Evolutionary conservation across 2,113 vertebrate genomes (phyloP).

Genomic region (Gobius niger): DNA sequence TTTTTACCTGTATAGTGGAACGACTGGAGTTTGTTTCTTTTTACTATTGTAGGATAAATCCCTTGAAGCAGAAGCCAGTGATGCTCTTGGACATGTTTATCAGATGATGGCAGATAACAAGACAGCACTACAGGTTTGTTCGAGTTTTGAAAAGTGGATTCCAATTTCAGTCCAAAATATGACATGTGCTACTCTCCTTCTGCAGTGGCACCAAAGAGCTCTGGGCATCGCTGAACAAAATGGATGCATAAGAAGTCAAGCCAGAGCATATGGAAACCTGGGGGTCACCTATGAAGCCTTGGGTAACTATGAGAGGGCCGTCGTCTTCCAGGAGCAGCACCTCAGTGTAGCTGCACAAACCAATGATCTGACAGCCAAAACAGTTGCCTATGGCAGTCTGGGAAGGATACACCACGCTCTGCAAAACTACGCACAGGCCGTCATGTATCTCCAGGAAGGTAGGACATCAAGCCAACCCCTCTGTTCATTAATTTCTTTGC

Average conservation of each 20-base stretch:
- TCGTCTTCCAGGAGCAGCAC: constrained; percentile 96
- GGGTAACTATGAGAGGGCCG: constrained; percentile 89
- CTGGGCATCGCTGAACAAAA: constrained; percentile 90
- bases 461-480: neutral
- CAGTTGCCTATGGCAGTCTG: constrained; percentile 89
- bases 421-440: constrained; percentile 94
- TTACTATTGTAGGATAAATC: constrained; percentile 81
- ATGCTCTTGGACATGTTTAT: constrained; percentile 87
- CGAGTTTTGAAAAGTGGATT: neutral
- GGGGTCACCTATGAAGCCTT: constrained; percentile 92
- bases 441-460: constrained; percentile 99
- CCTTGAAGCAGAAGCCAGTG: constrained; percentile 90
- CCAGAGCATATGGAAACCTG: constrained; percentile 91
- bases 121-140: constrained; percentile 83
- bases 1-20: neutral
- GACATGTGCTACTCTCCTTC: neutral
- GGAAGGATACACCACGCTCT: constrained; percentile 92
- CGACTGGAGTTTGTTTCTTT: neutral
- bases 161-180: neutral
- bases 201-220: constrained; percentile 92
- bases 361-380: constrained; percentile 90
- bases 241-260: constrained; percentile 85
- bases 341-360: constrained; percentile 93
- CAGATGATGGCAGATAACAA: constrained; percentile 95
- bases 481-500: neutral